phyloP scores from a whole-genome alignment of 2,113 vertebrate species.

The Bagarius yarrelli region DNA sequence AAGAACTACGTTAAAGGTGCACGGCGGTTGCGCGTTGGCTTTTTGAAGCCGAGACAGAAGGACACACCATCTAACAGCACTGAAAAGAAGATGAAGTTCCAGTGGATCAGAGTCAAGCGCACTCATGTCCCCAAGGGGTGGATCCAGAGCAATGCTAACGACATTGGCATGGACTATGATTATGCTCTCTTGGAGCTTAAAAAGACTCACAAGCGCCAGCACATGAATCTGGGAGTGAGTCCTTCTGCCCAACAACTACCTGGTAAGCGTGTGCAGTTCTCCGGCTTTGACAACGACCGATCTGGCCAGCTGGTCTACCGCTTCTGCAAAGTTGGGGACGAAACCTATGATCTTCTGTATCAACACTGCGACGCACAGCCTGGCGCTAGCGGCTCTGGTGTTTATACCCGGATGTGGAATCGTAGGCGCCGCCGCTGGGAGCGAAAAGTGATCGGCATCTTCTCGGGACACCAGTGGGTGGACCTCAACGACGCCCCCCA shows the following conservation, averaged over 20 bases:
- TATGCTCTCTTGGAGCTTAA: conserved; percentile 94
- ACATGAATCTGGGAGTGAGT: conserved; percentile 94
- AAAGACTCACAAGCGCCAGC: conserved; percentile 89
- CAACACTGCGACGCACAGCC: conserved; percentile 96
- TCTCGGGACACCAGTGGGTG: conserved; percentile 97
- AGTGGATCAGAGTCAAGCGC: conserved; percentile 95
- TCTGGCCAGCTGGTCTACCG: conserved; percentile 89
- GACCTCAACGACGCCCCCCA: conserved; percentile 84
- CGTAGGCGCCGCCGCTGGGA: conserved; percentile 84
- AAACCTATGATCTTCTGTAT: conserved; percentile 90
- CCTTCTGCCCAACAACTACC: conserved; percentile 82
- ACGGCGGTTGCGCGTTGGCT: conserved; percentile 90
- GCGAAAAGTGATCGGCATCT: conserved; percentile 93
- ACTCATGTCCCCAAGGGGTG: conserved; percentile 97
- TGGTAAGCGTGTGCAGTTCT: conserved; percentile 89
- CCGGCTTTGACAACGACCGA: conserved; percentile 91
- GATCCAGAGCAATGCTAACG: conserved; percentile 94
- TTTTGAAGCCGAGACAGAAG: conserved; percentile 82
- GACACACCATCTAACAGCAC: conserved; percentile 66
- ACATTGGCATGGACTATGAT: conserved; percentile 99
- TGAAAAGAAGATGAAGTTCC: conserved; percentile 88
- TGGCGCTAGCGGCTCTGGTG: conserved; percentile 91
- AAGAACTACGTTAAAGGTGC: conserved; percentile 96
- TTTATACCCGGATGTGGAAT: conserved; percentile 95
- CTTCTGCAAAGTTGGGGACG: conserved; percentile 89